These are phyloP conservation scores for Asbolus verrucosus DNA, from an alignment of 1,140 invertebrate species.

Conservation along the genomic window DNA sequence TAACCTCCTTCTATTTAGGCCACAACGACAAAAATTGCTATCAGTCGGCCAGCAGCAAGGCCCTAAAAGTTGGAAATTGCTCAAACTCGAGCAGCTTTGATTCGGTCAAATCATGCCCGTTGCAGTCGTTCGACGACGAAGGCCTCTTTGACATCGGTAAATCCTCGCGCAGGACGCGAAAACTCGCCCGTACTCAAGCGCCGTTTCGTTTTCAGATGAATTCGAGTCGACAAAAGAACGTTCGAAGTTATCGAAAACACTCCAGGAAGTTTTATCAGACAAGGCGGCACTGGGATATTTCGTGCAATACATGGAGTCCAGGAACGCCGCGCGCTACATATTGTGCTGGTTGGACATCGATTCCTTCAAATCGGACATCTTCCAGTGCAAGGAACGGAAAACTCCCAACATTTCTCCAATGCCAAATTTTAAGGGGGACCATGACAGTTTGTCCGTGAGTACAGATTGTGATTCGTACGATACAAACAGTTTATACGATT, in stretches of 20 bases:
- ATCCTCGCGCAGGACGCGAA: too few species aligned
- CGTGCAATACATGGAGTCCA: conserved; percentile 78
- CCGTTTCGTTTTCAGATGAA: conserved; percentile 51
- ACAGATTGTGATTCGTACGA: conserved; percentile 64
- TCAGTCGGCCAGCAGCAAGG: neutral
- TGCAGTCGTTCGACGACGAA: conserved; percentile 59
- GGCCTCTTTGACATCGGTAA: conserved; percentile 59
- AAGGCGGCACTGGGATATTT: conserved; percentile 79
- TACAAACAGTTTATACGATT: conserved; percentile 61
- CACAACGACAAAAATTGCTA: conserved; percentile 2
- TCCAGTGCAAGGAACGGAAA: conserved; percentile 36
- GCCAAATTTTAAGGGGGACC: conserved; percentile 55
- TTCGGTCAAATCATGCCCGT: conserved; percentile 21
- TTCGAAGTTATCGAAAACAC: conserved; percentile 73
- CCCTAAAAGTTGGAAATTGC: conserved; percentile 9
- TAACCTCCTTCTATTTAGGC: neutral
- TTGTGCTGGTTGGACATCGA: conserved; percentile 82
- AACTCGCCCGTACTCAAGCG: neutral
- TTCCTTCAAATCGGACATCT: conserved; percentile 68
- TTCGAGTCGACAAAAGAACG: conserved; percentile 53
- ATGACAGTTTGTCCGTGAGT: conserved; percentile 65
- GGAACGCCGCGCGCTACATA: conserved; percentile 70
- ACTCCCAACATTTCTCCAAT: conserved; percentile 39
- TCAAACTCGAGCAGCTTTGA: conserved; percentile 2
- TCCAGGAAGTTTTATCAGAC: conserved; percentile 75